Percentiles rank a stretch among this genome's conserved stretches.
Evolutionary conservation across 2,888 invertebrate genomes (phyloP).

Genomic region (Caradrina kadenii): DNA sequence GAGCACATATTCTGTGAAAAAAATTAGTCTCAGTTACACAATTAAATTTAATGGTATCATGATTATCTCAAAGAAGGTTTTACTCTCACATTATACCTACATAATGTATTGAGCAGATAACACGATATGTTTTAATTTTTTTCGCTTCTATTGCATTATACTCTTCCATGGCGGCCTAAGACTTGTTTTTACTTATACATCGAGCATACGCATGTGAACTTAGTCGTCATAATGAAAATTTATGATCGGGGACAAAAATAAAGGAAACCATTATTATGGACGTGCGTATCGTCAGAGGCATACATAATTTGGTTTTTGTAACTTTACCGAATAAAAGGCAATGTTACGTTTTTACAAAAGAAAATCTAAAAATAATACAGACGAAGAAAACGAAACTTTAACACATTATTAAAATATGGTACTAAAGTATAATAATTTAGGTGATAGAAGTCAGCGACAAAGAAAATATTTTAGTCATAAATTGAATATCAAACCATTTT

Average conservation of each 20-base stretch:
- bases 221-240: conserved; percentile 57
- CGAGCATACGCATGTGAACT: conserved; percentile 40
- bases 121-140: conserved; percentile 29
- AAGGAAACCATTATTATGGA: conserved; percentile 53
- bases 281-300: conserved; percentile 43
- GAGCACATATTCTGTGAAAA: too few species aligned
- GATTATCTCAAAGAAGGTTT: too few species aligned
- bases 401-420: not conserved
- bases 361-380: not conserved
- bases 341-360: conserved; percentile 1
- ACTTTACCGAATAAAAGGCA: conserved; percentile 14
- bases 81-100: not conserved
- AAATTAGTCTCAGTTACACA: too few species aligned
- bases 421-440: not conserved
- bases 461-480: not conserved
- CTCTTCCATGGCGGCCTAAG: conserved; percentile 7
- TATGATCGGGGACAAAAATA: conserved; percentile 60
- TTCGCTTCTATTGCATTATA: conserved; percentile 14
- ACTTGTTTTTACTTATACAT: conserved; percentile 46
- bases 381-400: not conserved
- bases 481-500: not conserved
- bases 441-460: not conserved
- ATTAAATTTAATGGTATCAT: too few species aligned
- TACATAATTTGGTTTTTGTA: conserved; percentile 50
- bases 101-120: too few species aligned